A percentile compares a stretch with the other conserved stretches of the same genome.
These are phyloP conservation scores for Alexandromys fortis DNA, from an alignment of 2,113 vertebrate species.

Conservation along the genomic window DNA sequence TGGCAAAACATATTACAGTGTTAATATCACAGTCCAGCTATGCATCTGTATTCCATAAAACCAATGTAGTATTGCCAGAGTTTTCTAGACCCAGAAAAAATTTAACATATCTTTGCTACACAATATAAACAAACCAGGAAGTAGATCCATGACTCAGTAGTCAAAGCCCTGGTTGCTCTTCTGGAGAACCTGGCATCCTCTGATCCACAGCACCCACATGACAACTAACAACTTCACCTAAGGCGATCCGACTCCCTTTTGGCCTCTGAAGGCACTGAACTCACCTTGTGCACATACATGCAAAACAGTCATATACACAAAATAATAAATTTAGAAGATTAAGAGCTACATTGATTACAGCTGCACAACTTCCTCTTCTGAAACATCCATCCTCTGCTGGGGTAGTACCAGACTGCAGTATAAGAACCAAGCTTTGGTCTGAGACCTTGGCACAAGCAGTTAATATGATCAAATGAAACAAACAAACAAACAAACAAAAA, in stretches of 20 bases:
- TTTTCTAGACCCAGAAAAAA: background rate
- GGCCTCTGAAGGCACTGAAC: background rate
- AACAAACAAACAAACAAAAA: too few relatives aligned
- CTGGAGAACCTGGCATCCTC: background rate
- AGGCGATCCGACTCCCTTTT: background rate
- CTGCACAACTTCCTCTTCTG: background rate
- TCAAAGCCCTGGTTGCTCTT: background rate
- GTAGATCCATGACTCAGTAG: background rate
- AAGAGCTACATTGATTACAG: background rate
- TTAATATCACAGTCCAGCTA: background rate
- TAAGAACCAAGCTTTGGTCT: background rate
- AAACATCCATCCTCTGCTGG: background rate
- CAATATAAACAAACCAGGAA: background rate
- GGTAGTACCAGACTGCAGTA: background rate
- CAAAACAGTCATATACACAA: background rate
- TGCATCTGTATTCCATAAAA: background rate
- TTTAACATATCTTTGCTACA: slow-evolving; percentile 9
- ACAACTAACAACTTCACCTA: background rate
- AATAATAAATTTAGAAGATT: background rate
- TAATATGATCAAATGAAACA: background rate
- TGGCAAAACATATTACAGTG: background rate
- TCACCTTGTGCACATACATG: background rate
- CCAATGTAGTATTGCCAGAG: background rate
- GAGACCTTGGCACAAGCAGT: background rate
- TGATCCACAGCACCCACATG: background rate